Percentiles rank a stretch among this genome's conserved stretches.
phyloP scores from a whole-genome alignment of 2,797 vertebrate species.

The Galago senegalensis region DNA sequence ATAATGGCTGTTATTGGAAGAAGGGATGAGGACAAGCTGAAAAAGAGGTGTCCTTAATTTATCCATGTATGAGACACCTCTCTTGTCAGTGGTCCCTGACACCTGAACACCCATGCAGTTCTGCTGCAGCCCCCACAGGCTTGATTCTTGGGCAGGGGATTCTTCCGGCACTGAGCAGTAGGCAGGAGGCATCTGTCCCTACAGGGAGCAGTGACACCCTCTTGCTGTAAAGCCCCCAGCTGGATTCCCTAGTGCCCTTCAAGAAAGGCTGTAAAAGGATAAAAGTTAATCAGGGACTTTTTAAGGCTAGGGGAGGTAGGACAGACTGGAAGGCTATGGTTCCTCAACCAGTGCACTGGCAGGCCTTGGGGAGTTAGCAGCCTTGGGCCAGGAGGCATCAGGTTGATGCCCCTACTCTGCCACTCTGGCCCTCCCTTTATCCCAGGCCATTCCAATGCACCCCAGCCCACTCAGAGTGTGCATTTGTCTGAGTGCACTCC shows the following conservation, averaged over 20 bases:
- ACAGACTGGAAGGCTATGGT: neutral
- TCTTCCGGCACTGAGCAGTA: neutral
- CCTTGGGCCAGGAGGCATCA: too few relatives aligned
- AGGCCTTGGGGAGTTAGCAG: neutral
- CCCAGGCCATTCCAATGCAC: neutral
- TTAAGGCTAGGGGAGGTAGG: accelerated
- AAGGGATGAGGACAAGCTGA: neutral
- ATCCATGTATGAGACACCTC: neutral
- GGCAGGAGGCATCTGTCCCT: neutral
- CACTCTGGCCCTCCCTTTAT: neutral
- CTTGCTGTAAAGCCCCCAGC: neutral
- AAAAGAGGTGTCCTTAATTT: neutral
- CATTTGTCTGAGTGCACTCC: neutral
- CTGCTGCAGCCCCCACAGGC: neutral
- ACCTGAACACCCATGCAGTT: neutral
- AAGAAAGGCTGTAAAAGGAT: constrained; percentile 9
- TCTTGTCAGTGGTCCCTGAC: neutral
- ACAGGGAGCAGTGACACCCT: neutral
- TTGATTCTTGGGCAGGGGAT: neutral
- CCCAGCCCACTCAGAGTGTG: neutral
- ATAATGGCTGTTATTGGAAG: neutral
- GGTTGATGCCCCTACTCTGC: neutral
- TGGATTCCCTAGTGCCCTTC: neutral
- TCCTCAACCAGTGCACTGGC: neutral
- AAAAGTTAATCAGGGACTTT: neutral